phyloP scores from a whole-genome alignment of 2,113 vertebrate genomes.

The Sinocyclocheilus anophthalmus region DNA sequence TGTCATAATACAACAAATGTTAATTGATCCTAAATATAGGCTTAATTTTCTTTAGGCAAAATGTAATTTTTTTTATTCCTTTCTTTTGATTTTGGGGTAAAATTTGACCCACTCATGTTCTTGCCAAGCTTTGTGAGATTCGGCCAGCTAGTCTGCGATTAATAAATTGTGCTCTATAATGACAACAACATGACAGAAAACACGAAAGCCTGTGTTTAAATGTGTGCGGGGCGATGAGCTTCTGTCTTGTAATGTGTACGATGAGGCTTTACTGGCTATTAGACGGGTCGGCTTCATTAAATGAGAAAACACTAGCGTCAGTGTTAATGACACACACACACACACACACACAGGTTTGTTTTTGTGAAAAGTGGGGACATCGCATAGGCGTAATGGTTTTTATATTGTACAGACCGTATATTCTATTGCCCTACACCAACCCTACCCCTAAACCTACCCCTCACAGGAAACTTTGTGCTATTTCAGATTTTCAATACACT shows the following conservation, averaged over 20 bases:
- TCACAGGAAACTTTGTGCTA: too few species aligned
- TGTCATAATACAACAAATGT: background rate
- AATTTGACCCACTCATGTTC: background rate
- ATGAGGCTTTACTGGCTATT: slow-evolving; percentile 9
- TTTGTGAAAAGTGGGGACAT: too few species aligned
- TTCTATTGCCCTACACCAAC: too few species aligned
- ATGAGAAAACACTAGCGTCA: background rate
- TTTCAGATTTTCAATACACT: too few species aligned
- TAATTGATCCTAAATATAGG: background rate
- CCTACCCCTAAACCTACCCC: too few species aligned
- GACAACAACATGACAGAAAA: slow-evolving; percentile 25
- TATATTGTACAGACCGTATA: too few species aligned
- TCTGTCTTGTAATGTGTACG: slow-evolving; percentile 6
- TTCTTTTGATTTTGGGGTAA: background rate
- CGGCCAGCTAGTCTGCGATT: background rate
- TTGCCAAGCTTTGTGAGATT: background rate
- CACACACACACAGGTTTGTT: background rate
- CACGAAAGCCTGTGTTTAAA: background rate
- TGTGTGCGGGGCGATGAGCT: background rate
- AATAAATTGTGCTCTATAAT: background rate
- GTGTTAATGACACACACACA: background rate
- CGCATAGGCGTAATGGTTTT: too few species aligned
- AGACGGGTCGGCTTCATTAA: slow-evolving; percentile 7
- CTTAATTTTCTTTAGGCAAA: background rate
- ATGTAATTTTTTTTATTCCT: background rate